Evolutionary conservation across 2,113 vertebrate genomes (phyloP).

Genomic region (Cromileptes altivelis): DNA sequence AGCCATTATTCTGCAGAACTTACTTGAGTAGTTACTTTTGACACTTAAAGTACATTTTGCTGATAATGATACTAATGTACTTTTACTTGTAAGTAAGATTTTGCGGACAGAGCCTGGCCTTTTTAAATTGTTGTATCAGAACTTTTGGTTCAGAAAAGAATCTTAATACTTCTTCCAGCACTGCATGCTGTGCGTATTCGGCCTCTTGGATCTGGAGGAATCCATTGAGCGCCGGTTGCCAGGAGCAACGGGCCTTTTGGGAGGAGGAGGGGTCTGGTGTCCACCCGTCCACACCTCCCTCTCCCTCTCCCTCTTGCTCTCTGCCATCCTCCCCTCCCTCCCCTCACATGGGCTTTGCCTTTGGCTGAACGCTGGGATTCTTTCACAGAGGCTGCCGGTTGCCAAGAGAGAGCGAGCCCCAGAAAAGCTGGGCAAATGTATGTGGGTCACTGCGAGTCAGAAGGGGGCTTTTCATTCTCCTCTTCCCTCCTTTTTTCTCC

Average conservation of each 20-base stretch:
- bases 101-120: not conserved
- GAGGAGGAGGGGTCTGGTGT: constrained; percentile 57
- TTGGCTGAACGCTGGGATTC: constrained; percentile 87
- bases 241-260: constrained; percentile 72
- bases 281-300: constrained; percentile 62
- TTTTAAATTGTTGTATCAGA: not conserved
- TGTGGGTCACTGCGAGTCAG: constrained; percentile 83
- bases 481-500: constrained; percentile 66
- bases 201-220: constrained; percentile 64
- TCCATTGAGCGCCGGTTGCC: constrained; percentile 73
- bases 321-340: constrained; percentile 42
- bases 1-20: not conserved
- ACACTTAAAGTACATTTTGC: not conserved
- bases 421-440: constrained; percentile 82
- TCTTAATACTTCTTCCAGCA: constrained; percentile 6
- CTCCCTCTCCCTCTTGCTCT: constrained; percentile 5
- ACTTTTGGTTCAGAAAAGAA: not conserved
- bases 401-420: constrained; percentile 82
- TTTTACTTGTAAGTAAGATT: not conserved
- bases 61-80: not conserved
- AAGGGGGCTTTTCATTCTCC: constrained; percentile 81
- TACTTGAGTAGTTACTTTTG: not conserved
- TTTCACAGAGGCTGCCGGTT: constrained; percentile 85
- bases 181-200: constrained; percentile 19
- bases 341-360: constrained; percentile 79